phyloP scores from a whole-genome alignment of 2,888 invertebrate genomes.

The Pyrochroa serraticornis region DNA sequence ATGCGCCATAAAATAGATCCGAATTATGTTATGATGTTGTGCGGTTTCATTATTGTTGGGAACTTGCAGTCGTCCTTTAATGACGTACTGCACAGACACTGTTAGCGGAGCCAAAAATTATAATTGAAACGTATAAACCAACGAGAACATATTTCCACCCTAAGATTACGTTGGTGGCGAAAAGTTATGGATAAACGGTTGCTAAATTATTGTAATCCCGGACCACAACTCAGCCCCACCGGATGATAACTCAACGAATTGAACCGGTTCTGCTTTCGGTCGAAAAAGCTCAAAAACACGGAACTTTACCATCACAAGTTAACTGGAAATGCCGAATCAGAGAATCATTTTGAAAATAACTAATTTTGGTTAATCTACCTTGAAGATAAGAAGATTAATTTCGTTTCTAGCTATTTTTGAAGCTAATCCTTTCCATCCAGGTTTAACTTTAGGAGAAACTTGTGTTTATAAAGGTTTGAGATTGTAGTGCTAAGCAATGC shows the following conservation, averaged over 20 bases:
- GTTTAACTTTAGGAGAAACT: no score
- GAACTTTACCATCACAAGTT: no score
- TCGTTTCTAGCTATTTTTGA: no score
- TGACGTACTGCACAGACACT: conserved; percentile 40
- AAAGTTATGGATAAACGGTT: not conserved
- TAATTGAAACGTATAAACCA: conserved; percentile 50
- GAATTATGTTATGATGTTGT: conserved; percentile 47
- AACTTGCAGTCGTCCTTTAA: conserved; percentile 34
- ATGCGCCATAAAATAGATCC: conserved; percentile 35
- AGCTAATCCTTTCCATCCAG: no score
- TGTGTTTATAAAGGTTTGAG: no score
- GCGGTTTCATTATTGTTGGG: conserved; percentile 21
- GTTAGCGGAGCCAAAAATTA: conserved; percentile 49
- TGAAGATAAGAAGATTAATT: no score
- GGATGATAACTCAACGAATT: not conserved
- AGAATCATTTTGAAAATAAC: no score
- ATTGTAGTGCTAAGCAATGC: no score
- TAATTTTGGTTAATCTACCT: no score
- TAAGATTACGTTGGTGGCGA: conserved; percentile 11
- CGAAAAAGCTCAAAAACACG: no score
- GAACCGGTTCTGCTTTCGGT: not conserved
- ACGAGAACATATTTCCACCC: not conserved
- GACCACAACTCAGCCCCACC: not conserved
- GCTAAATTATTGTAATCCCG: conserved; percentile 1
- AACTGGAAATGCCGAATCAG: no score